Evolutionary conservation across 2,113 vertebrate genomes (phyloP), one percentile per base, ranked within the genome.

Genomic region (Felis chaus): DNA sequence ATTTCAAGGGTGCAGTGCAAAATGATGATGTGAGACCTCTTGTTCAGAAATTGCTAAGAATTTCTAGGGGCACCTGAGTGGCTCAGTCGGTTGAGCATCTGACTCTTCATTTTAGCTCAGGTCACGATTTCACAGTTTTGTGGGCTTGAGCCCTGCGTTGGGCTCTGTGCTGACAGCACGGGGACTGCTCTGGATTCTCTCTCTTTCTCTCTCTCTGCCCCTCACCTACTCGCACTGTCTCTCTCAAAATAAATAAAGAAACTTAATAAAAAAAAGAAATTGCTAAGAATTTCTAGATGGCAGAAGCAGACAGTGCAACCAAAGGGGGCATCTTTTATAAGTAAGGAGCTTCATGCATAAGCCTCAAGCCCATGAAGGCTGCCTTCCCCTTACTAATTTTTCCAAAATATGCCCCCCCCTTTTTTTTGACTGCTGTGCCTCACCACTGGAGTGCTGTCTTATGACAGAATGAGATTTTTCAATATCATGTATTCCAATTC

Each of bases 311-410:
- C 14, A 66, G 63, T 73, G 68, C 50, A 88, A 48, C 25, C 11
- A 61, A 23, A 31, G 39, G 16, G 3, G 5, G 0, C 5, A 2
- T 16, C 10, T 25, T 80, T 83, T 36, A 61, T 73, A 45, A 57
- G 29, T 18, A 3, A 61, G 11, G 16, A n/a, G 3, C 7, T 3
- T 31, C 19, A 11, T 36, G 31, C 7, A 8, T 0, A 13, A 16
- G 7, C 31, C 33, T 74, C 3, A n/a, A 76, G 16, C 11, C 7
- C 27, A 0, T 23, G 33, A 55, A 23, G 19, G 23, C 1, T 55
- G 10, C 41, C 48, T 87, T 48, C 27, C 27, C 23, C 41, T 25
- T 39, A 29, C 4, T 33, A 10, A 4, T 39, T n/a, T 80, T 65
- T 36, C 50, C n/a, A 81, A 83, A 33, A 41, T 57, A 25, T 29